Conservation (phyloP, 2,797 vertebrate genomes). For the Simalia tracyae region DNA sequence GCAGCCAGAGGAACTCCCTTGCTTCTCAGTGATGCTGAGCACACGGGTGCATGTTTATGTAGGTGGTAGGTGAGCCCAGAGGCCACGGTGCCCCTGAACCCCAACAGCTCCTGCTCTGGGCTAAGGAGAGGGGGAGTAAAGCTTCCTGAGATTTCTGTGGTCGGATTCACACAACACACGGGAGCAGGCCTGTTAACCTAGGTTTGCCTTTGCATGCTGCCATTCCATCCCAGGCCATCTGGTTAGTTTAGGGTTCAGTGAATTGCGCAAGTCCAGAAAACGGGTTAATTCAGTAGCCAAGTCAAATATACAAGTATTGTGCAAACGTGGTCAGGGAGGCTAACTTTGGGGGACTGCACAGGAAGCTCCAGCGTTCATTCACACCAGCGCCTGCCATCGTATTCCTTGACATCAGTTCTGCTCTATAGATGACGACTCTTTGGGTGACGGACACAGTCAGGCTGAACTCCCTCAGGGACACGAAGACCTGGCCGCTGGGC, state of each 20-base stretch:
- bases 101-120: too few relatives aligned
- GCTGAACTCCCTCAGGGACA: not conserved
- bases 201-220: not conserved
- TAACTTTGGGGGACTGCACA: not conserved
- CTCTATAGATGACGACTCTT: not conserved
- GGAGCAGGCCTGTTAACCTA: not conserved
- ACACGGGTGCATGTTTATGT: too few relatives aligned
- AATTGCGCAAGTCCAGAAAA: not conserved
- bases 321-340: not conserved
- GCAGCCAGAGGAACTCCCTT: too few relatives aligned
- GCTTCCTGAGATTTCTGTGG: not conserved
- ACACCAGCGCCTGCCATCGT: rapidly evolving
- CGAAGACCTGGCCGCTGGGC: not conserved
- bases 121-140: not conserved
- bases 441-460: not conserved
- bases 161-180: not conserved
- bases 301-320: not conserved
- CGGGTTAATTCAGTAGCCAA: not conserved
- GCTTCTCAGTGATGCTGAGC: too few relatives aligned
- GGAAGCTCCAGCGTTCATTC: not conserved
- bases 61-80: too few relatives aligned
- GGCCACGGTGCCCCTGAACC: too few relatives aligned
- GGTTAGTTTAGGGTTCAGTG: not conserved
- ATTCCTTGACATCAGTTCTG: not conserved
- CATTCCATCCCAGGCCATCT: not conserved